Percentiles rank a stretch among this genome's conserved stretches.
Evolutionary conservation across 1,140 invertebrate genomes (phyloP).

Genomic region (Temnothorax longispinosus): DNA sequence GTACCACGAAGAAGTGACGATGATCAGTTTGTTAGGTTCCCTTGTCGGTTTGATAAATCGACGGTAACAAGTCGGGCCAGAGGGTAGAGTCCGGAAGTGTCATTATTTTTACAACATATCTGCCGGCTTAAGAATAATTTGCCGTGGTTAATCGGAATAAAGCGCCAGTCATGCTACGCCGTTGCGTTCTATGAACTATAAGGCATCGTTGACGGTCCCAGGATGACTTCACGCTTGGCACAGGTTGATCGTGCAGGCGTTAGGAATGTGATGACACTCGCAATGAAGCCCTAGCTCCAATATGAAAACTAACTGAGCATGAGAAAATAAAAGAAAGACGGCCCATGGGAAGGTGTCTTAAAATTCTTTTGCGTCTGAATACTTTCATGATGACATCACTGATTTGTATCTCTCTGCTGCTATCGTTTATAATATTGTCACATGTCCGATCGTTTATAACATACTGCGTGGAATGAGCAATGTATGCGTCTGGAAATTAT

Average conservation of each 20-base stretch:
- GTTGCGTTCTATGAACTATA: conserved; percentile 55
- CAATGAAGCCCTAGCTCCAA: conserved; percentile 78
- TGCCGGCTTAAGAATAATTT: conserved; percentile 32
- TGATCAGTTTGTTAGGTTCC: conserved; percentile 67
- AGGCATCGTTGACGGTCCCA: conserved; percentile 32
- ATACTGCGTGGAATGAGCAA: background rate
- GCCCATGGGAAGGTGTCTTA: conserved; percentile 19
- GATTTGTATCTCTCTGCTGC: background rate
- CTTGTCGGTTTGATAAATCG: conserved; percentile 71
- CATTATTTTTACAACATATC: conserved; percentile 45
- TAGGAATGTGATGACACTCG: conserved; percentile 78
- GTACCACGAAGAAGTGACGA: conserved; percentile 64
- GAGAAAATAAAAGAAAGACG: conserved; percentile 59
- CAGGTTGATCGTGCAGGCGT: conserved; percentile 67
- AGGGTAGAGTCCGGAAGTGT: conserved; percentile 42
- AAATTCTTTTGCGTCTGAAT: conserved; percentile 25
- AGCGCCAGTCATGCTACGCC: conserved; percentile 46
- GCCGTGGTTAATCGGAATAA: conserved; percentile 55
- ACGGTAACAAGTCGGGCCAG: conserved; percentile 7
- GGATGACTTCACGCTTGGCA: conserved; percentile 60
- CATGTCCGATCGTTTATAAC: background rate
- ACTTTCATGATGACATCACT: background rate
- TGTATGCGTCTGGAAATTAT: background rate
- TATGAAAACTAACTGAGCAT: conserved; percentile 78
- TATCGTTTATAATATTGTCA: background rate